Evolutionary conservation across 2,113 vertebrate genomes (phyloP).

Genomic region (Sphaerodactylus townsendi): DNA sequence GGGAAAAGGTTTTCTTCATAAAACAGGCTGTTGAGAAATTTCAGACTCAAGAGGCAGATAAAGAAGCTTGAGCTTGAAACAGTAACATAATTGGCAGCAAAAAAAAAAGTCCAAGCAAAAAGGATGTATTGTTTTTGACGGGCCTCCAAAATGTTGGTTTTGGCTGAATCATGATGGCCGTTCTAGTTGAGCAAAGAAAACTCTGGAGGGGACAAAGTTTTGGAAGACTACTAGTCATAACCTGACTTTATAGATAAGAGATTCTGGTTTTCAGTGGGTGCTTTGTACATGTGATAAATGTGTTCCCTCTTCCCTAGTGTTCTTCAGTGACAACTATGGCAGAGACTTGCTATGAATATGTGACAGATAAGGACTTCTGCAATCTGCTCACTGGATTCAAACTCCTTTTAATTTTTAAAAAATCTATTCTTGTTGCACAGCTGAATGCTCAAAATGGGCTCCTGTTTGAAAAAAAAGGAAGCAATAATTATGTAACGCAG

Average conservation of each 20-base stretch:
- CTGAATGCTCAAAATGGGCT: background rate
- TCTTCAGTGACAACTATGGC: background rate
- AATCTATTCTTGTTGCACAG: background rate
- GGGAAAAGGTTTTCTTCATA: background rate
- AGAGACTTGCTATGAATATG: background rate
- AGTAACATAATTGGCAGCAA: background rate
- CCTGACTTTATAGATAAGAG: background rate
- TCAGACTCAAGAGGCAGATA: background rate
- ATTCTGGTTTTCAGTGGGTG: background rate
- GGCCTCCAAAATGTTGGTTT: slow-evolving; percentile 33
- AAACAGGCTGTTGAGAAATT: slow-evolving; percentile 41
- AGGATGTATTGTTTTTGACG: slow-evolving; percentile 28
- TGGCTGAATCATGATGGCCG: slow-evolving; percentile 24
- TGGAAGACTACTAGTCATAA: background rate
- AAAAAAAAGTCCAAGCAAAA: slow-evolving; percentile 28
- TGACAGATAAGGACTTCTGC: background rate
- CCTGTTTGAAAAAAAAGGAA: background rate
- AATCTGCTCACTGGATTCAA: background rate
- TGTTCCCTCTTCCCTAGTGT: background rate
- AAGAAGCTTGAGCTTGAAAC: background rate
- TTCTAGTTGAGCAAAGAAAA: slow-evolving; percentile 10
- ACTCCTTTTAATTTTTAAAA: background rate
- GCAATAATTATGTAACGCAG: background rate
- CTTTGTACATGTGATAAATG: background rate
- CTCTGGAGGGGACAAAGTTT: background rate